phyloP scores from a whole-genome alignment of 2,888 invertebrate species.

The Spialia ferax region DNA sequence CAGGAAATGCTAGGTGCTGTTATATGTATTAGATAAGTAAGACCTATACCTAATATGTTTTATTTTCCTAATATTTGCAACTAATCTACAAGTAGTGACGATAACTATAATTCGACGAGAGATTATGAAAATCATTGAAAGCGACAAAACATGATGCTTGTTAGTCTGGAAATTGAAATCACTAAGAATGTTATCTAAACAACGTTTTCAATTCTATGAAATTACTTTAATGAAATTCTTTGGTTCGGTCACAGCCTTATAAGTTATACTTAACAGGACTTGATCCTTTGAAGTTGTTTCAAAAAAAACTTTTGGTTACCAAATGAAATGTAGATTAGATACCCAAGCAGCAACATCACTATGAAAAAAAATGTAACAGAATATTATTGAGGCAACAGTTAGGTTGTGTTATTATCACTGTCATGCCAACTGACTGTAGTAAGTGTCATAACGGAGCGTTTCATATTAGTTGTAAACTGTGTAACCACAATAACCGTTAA shows the following conservation, averaged over 20 bases:
- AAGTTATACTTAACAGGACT: not conserved
- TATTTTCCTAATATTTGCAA: no score
- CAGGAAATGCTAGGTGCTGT: no score
- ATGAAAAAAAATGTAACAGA: not conserved
- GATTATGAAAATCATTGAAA: no score
- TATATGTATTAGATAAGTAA: no score
- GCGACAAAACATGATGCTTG: not conserved
- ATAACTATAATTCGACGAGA: no score
- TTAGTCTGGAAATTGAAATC: not conserved
- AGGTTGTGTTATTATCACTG: not conserved
- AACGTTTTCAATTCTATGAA: no score
- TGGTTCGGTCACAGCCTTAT: no score
- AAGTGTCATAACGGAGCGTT: constrained; percentile 5
- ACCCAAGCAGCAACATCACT: not conserved
- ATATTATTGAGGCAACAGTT: not conserved
- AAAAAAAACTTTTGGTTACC: not conserved
- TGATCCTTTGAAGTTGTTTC: not conserved
- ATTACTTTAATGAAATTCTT: no score
- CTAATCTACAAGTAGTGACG: no score
- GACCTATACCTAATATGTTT: no score
- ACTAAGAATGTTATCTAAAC: not conserved
- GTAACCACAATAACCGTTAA: constrained; percentile 1
- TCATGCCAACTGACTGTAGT: not conserved
- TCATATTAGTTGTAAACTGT: not conserved
- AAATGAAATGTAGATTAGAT: not conserved